Evolutionary conservation across 2,888 invertebrate genomes (phyloP), one percentile per base, ranked within the genome.

Genomic region (Sinodicranocentrus sp.): DNA sequence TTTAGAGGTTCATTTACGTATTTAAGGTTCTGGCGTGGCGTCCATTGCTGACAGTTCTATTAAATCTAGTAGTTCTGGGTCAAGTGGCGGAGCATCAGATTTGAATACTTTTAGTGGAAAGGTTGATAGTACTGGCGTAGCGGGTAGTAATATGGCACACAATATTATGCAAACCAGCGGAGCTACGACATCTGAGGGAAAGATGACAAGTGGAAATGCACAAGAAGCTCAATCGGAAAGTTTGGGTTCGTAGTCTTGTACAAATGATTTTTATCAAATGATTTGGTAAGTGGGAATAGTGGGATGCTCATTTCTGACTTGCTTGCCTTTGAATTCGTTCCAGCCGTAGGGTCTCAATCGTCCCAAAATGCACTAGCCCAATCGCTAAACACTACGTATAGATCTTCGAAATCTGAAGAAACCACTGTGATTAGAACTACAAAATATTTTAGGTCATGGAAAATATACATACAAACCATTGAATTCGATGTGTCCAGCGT

Each of bases 381-480:
- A 8, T 39, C 39, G 39, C 13, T 39, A 39, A 39, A 13, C 39
- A 8, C 39, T 39, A 33, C 26, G n/a, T n/a, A n/a, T n/a, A n/a
- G n/a, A n/a, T n/a, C n/a, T n/a, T n/a, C 65, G 17, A 33, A 17
- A 33, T 65, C 39, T 26, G 52, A 28, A 10, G 84, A 80, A 57
- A 68, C 70, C 6, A 44, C 19, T 0, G 59, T 65, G 10, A 71
- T 71, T 1, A 17, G 59, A 6, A 73, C 59, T 1, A 57, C 84
- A 1, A 57, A 80, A 3, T 84, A 57, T 15, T 85, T 85, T 44
- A 23, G 25, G 57, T 15, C 59, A 21, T 73, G 77, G 1, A 70
- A 73, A n/a, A 67, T 68, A 6, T 86, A 67, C 39, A 54, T 82
- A 15, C 75, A 83, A 33, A 71, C 75, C 8, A 26, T 80, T 0